phyloP scores from a whole-genome alignment of 2,113 vertebrate species.

The Boleophthalmus pectinirostris region DNA sequence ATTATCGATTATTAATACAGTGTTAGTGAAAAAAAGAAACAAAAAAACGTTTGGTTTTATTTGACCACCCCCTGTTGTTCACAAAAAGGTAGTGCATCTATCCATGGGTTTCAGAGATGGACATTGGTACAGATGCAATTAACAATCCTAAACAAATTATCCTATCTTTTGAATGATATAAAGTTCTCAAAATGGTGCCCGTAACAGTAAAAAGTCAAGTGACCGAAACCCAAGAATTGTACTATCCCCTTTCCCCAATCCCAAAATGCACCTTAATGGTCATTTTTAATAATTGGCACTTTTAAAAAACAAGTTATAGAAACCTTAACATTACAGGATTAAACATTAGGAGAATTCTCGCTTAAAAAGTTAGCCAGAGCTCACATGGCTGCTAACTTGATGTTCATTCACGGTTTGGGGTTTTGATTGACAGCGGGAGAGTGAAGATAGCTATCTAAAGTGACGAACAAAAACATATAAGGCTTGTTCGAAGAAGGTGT shows the following conservation, averaged over 20 bases:
- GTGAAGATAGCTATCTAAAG: conserved; percentile 30
- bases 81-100: conserved; percentile 52
- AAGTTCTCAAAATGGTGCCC: neutral
- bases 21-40: conserved; percentile 76
- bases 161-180: neutral
- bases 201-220: neutral
- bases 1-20: conserved; percentile 84
- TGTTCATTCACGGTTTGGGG: conserved; percentile 38
- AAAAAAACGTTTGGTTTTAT: conserved; percentile 68
- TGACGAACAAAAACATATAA: conserved; percentile 41
- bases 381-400: conserved; percentile 23
- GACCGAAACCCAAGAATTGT: conserved; percentile 13
- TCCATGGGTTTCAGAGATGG: neutral
- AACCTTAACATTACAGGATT: conserved; percentile 76
- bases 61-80: conserved; percentile 48
- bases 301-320: conserved; percentile 78
- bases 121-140: neutral
- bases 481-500: conserved; percentile 63
- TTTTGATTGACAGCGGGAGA: conserved; percentile 33
- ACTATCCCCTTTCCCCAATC: conserved; percentile 32
- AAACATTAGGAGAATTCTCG: conserved; percentile 70
- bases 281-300: conserved; percentile 79
- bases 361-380: conserved; percentile 61
- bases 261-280: conserved; percentile 75
- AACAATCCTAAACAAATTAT: neutral